A percentile compares a stretch with the other conserved stretches of the same genome.
Evolutionary conservation across 2,888 invertebrate genomes (phyloP).

Genomic region (Plebejus melissa): DNA sequence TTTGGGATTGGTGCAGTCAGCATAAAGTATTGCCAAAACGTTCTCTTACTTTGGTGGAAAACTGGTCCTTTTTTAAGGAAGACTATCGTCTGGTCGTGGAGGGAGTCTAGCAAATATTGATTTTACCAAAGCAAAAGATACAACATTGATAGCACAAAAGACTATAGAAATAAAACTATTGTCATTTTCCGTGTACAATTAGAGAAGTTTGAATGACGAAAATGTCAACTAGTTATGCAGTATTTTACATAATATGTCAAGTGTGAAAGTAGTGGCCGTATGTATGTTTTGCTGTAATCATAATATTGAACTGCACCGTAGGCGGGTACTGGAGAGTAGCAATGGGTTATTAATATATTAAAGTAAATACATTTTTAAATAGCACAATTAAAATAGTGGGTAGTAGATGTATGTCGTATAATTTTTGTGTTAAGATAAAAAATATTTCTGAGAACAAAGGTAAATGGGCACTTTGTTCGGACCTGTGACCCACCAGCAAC

Average conservation of each 20-base stretch:
- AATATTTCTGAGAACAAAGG: no score
- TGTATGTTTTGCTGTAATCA: slow-evolving; percentile 23
- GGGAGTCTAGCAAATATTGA: neutral
- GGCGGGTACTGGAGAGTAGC: neutral
- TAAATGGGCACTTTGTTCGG: no score
- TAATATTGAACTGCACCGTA: slow-evolving; percentile 7
- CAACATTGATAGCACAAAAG: neutral
- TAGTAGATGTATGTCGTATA: no score
- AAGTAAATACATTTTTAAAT: neutral
- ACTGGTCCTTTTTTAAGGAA: no score
- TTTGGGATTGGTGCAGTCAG: no score
- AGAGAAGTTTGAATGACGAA: slow-evolving; percentile 4
- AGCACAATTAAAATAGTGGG: neutral
- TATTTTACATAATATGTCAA: slow-evolving; percentile 30
- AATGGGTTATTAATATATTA: neutral
- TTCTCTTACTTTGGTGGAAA: no score
- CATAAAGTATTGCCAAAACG: no score
- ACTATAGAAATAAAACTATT: neutral
- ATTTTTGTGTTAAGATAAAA: no score
- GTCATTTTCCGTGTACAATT: slow-evolving; percentile 8
- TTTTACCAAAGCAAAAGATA: neutral
- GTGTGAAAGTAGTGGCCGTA: slow-evolving; percentile 27
- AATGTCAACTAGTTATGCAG: slow-evolving; percentile 24
- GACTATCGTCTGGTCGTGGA: no score
- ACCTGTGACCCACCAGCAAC: no score